These are phyloP conservation scores for Megaceryle alcyon DNA, from an alignment of 2,797 vertebrate genomes.

Conservation along the genomic window DNA sequence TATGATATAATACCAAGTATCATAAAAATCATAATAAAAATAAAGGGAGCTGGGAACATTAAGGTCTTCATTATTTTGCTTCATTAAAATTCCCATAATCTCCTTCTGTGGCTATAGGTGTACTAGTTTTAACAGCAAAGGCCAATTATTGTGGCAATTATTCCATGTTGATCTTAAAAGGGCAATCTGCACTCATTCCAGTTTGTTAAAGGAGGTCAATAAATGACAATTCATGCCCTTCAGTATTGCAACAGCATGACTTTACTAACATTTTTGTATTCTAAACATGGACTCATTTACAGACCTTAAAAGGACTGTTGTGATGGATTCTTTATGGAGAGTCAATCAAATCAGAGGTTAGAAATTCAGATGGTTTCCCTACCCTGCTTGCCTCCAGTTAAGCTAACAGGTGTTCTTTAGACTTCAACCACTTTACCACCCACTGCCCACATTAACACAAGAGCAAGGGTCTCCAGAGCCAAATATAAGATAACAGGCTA, in stretches of 20 bases:
- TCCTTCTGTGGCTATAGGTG: neutral
- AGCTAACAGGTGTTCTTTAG: neutral
- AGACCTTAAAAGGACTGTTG: neutral
- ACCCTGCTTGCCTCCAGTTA: neutral
- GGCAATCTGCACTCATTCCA: neutral
- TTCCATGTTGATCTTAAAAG: neutral
- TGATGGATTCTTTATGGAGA: neutral
- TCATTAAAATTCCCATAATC: neutral
- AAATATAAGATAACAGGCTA: neutral
- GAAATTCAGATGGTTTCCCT: neutral
- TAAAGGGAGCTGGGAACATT: neutral
- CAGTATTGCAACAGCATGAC: neutral
- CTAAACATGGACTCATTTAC: neutral
- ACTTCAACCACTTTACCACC: neutral
- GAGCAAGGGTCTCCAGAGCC: neutral
- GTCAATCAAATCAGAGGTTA: neutral
- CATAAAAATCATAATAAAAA: neutral
- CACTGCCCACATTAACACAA: neutral
- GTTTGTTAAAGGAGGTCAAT: neutral
- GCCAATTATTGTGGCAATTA: neutral
- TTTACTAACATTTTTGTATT: neutral
- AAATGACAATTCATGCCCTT: neutral
- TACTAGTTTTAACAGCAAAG: neutral
- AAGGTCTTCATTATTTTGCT: neutral
- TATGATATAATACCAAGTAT: neutral